phyloP scores from a whole-genome alignment of 2,797 vertebrate species.

The Myotis daubentonii region DNA sequence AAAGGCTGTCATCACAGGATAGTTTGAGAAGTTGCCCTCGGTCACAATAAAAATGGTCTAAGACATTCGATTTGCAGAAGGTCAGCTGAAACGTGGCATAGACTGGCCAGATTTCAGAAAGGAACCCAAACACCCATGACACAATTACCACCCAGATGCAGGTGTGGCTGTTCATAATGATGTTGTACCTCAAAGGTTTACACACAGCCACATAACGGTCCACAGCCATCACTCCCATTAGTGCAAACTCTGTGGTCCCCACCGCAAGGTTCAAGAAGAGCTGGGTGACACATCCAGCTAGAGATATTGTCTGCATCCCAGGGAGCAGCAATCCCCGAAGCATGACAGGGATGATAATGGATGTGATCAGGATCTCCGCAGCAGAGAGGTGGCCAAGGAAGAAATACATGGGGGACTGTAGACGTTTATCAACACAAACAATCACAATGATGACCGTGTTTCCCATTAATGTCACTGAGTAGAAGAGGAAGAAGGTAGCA shows the following conservation, averaged over 20 bases:
- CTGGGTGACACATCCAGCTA: constrained; percentile 47
- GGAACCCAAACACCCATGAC: constrained; percentile 58
- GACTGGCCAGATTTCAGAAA: constrained; percentile 69
- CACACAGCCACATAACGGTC: constrained; percentile 66
- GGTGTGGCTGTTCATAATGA: constrained; percentile 50
- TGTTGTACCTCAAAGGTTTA: constrained; percentile 54
- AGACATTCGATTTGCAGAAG: constrained; percentile 67
- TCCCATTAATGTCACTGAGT: constrained; percentile 44
- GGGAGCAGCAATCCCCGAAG: constrained; percentile 53
- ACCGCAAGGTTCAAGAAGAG: constrained; percentile 70
- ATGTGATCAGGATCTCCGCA: constrained; percentile 41
- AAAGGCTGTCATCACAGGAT: constrained; percentile 59
- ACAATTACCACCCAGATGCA: constrained; percentile 39
- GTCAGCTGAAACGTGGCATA: constrained; percentile 57
- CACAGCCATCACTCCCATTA: constrained; percentile 61
- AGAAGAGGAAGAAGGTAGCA: constrained; percentile 46
- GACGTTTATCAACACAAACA: constrained; percentile 34
- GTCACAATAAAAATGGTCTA: constrained; percentile 76
- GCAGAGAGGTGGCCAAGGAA: constrained; percentile 67
- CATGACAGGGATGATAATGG: constrained; percentile 21
- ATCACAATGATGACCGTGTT: constrained; percentile 46
- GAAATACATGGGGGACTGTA: constrained; percentile 71
- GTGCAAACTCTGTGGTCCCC: constrained; percentile 62
- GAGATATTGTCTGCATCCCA: constrained; percentile 47
- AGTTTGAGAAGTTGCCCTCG: constrained; percentile 64